Evolutionary conservation across 2,888 invertebrate species (phyloP), one percentile per base, ranked within the genome.

Genomic region (Parelbella ahira): DNA sequence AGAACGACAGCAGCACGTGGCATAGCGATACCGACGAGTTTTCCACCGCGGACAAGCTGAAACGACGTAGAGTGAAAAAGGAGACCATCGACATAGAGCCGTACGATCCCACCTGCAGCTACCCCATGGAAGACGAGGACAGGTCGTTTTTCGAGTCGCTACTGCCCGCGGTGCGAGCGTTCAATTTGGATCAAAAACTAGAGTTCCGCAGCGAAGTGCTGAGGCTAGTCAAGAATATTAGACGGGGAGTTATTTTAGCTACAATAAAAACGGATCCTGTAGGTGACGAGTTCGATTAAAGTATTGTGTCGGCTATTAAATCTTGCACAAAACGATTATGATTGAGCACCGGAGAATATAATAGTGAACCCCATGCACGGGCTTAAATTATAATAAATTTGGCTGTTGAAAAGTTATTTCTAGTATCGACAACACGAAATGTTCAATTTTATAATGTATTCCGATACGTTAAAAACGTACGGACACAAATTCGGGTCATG

Each of bases 91-190:
- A 79, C 45, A 69, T 78, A 3, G 71, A 76, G 27, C 63, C 63
- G 2, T 63, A 60, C 19, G 69, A 64, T n/a, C 50, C 66, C 2
- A 45, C 52, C 1, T 53, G 53, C 34, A 63, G 56, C 42, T 59
- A 50, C 32, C 33, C 53, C 1, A 37, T 49, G 0, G 72, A 70
- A 10, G 81, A 82, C 20, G 82, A 78, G n/a, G 83, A 82, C 27
- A 66, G 62, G 37, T 72, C 75, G 7, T 83, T 82, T 48, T 82
- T 83, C 50, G 75, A 80, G 33, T 82, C 82, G 0, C 58, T 83
- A 6, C 39, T 83, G 30, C 82, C 82, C 1, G 76, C 77, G 1
- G 73, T 81, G 2, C 68, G 75, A 38, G 63, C 67, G 30, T 79
- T 83, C 45, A 64, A 71, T 50, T 50, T 78, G 43, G 83, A 83